These are phyloP conservation scores for Crenichthys baileyi DNA, from an alignment of 2,797 vertebrate genomes.

Conservation along the genomic window DNA sequence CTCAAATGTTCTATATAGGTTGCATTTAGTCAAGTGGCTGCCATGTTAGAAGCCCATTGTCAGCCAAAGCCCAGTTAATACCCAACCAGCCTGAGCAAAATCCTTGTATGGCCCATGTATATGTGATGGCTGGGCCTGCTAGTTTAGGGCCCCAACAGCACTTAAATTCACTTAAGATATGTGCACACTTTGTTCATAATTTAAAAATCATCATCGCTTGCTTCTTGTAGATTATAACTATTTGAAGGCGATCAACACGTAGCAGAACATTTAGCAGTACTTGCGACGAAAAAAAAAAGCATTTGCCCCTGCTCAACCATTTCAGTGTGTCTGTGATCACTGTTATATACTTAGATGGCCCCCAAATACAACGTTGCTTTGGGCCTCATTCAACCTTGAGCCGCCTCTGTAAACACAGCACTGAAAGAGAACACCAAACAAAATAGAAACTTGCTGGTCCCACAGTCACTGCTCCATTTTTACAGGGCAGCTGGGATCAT, in stretches of 20 bases:
- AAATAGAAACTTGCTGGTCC: background rate
- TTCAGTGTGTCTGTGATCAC: too few relatives aligned
- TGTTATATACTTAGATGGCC: background rate
- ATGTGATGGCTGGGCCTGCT: background rate
- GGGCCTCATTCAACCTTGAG: background rate
- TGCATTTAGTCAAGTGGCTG: background rate
- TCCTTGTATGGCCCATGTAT: too few relatives aligned
- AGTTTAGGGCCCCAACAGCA: background rate
- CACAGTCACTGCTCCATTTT: background rate
- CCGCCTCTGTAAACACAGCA: background rate
- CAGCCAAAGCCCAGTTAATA: too few relatives aligned
- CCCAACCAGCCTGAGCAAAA: too few relatives aligned
- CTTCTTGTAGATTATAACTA: background rate
- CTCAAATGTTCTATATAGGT: background rate
- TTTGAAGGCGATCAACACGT: background rate
- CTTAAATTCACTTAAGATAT: too few relatives aligned
- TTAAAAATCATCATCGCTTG: background rate
- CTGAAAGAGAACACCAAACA: background rate
- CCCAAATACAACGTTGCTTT: background rate
- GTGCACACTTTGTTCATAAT: background rate
- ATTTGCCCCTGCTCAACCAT: background rate
- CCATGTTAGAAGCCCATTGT: background rate
- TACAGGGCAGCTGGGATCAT: conserved; percentile 83
- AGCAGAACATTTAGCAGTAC: background rate
- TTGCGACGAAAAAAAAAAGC: background rate